phyloP scores from a whole-genome alignment of 2,797 vertebrate genomes.

The Enteromius mattozi region DNA sequence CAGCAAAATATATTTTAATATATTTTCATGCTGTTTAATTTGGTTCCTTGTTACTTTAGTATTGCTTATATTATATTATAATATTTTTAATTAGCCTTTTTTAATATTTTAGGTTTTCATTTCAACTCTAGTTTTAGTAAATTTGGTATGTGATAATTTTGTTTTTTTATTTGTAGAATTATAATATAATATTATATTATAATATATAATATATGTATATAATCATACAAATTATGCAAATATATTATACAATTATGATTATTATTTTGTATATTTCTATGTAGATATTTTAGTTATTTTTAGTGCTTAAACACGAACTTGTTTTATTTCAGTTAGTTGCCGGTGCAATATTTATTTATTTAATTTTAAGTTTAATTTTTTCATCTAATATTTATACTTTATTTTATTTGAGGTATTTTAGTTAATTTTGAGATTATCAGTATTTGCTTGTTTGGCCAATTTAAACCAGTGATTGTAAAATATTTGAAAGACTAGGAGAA shows the following conservation, averaged over 20 bases:
- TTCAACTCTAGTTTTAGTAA: neutral
- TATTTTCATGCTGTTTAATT: neutral
- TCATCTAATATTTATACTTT: neutral
- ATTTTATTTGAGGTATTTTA: neutral
- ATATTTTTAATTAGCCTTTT: neutral
- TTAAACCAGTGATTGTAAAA: neutral
- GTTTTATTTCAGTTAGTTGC: neutral
- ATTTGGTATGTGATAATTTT: neutral
- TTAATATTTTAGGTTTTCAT: neutral
- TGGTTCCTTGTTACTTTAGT: neutral
- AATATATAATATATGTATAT: too few relatives aligned
- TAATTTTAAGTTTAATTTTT: neutral
- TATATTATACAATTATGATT: too few relatives aligned
- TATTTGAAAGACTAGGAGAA: neutral
- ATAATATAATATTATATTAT: too few relatives aligned
- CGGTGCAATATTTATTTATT: neutral
- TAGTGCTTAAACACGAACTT: neutral
- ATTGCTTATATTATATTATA: neutral
- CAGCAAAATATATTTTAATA: neutral
- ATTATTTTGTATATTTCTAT: too few relatives aligned
- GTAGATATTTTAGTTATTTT: too few relatives aligned
- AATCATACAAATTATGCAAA: too few relatives aligned
- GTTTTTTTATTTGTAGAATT: neutral
- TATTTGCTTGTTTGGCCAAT: neutral
- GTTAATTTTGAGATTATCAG: neutral